Conservation (phyloP, 2,113 vertebrate genomes). For the Phocoena sinus region DNA sequence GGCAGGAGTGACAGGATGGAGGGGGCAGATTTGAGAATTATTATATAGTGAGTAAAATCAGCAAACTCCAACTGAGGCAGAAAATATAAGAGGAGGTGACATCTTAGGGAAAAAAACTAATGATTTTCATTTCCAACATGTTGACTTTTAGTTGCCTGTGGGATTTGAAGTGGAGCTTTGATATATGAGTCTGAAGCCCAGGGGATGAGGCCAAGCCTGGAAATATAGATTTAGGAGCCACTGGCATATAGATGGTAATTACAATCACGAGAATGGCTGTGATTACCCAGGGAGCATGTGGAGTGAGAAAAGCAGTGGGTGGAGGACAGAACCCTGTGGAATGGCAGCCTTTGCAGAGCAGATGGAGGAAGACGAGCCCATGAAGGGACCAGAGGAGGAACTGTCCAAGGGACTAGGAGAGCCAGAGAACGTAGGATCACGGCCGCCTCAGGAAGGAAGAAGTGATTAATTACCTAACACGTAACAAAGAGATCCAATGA, state of each 20-base stretch:
- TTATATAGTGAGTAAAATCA: neutral
- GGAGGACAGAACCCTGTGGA: conserved; percentile 61
- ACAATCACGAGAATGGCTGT: conserved; percentile 33
- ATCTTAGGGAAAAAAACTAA: neutral
- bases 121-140: neutral
- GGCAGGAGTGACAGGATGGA: neutral
- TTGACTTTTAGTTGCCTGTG: conserved; percentile 22
- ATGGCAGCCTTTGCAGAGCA: conserved; percentile 52
- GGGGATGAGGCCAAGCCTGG: neutral
- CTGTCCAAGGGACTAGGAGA: conserved; percentile 37
- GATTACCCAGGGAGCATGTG: conserved; percentile 56
- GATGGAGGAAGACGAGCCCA: conserved; percentile 46
- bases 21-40: neutral
- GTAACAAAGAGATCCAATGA: neutral
- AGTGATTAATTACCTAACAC: conserved; percentile 12
- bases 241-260: conserved; percentile 37
- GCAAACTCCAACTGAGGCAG: neutral
- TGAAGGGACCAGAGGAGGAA: neutral
- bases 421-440: neutral
- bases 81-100: neutral
- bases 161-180: neutral
- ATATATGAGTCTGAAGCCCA: neutral
- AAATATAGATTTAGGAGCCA: conserved; percentile 39
- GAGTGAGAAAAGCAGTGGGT: conserved; percentile 53
- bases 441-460: neutral